These are phyloP conservation scores for Netelia virgata DNA, from an alignment of 2,888 invertebrate species.

Conservation along the genomic window DNA sequence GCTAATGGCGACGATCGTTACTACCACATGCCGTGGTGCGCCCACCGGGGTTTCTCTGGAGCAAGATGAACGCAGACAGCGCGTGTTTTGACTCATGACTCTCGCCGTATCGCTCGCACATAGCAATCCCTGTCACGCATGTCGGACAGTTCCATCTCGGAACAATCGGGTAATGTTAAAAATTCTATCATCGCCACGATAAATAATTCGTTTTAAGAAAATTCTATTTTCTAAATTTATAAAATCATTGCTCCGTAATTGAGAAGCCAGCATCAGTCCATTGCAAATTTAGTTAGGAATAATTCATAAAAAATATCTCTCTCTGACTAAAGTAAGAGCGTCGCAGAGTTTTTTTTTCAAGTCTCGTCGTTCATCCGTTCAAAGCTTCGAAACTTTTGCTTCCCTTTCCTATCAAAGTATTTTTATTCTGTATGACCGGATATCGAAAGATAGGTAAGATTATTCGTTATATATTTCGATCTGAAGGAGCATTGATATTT, in stretches of 20 bases:
- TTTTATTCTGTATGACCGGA: not conserved
- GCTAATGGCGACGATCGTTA: constrained; percentile 83
- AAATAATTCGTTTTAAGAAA: too few species aligned
- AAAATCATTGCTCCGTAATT: too few species aligned
- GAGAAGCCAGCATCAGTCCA: too few species aligned
- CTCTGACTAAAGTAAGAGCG: too few species aligned
- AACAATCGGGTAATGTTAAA: not conserved
- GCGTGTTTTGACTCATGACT: constrained; percentile 4
- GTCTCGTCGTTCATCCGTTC: too few species aligned
- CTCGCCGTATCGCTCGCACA: not conserved
- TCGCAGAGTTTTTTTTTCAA: too few species aligned
- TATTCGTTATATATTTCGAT: not conserved
- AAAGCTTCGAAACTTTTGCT: too few species aligned
- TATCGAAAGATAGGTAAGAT: constrained; percentile 2
- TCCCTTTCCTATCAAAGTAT: not conserved
- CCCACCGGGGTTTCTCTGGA: not conserved
- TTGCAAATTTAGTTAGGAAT: too few species aligned
- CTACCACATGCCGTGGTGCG: constrained; percentile 77
- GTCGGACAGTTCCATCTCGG: not conserved
- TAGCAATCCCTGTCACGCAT: not conserved
- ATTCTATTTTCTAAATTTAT: too few species aligned
- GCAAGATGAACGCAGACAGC: not conserved
- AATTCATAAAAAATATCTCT: too few species aligned
- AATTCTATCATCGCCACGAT: not conserved
- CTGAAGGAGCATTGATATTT: not conserved